phyloP scores from a whole-genome alignment of 1,140 invertebrate genomes.

The Formica exsecta region DNA sequence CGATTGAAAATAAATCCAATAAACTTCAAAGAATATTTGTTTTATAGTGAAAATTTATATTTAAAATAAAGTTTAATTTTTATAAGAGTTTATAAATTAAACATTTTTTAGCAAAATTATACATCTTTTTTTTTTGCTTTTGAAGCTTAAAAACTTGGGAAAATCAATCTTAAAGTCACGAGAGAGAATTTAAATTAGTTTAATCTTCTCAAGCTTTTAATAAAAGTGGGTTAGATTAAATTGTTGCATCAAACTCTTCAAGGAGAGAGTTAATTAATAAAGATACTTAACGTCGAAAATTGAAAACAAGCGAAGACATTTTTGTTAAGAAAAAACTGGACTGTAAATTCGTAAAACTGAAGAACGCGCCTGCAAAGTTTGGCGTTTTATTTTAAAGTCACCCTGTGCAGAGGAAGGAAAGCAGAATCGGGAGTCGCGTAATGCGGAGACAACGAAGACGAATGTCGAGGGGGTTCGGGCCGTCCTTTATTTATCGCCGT shows the following conservation, averaged over 20 bases:
- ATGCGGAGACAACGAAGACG: conserved; percentile 46
- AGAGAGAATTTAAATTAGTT: neutral
- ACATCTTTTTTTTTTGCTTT: conserved; percentile 9
- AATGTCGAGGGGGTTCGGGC: neutral
- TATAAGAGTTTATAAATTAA: neutral
- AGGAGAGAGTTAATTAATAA: conserved; percentile 6
- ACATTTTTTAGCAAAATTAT: neutral
- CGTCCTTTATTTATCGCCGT: conserved; percentile 41
- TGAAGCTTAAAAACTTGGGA: neutral
- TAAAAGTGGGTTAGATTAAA: neutral
- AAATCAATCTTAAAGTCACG: neutral
- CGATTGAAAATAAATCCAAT: neutral
- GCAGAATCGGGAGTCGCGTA: conserved; percentile 35
- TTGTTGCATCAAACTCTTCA: neutral
- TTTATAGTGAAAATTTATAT: neutral
- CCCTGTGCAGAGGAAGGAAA: neutral
- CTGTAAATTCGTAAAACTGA: conserved; percentile 17
- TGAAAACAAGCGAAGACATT: neutral
- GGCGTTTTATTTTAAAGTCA: conserved; percentile 8
- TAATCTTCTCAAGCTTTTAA: neutral
- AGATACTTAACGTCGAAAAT: conserved; percentile 16
- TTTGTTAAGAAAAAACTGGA: neutral
- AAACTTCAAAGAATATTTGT: neutral
- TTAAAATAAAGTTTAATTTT: neutral
- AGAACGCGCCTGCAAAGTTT: neutral